Evolutionary conservation across 2,113 vertebrate genomes (phyloP).

Genomic region (Menidia beryllina): DNA sequence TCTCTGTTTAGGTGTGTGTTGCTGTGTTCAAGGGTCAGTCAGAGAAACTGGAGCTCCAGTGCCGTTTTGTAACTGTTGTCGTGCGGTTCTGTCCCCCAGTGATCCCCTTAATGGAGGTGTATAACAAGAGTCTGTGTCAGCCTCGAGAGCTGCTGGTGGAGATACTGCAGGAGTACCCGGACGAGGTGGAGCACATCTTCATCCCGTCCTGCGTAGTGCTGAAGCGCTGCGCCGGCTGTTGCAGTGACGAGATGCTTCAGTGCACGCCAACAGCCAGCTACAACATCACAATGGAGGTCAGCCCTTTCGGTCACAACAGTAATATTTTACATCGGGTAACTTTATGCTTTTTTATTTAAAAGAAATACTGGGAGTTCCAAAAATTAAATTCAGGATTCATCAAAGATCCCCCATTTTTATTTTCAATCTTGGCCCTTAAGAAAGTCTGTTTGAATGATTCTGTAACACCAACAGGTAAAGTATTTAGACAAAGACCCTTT

Average conservation of each 20-base stretch:
- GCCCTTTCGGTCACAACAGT: neutral
- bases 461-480: neutral
- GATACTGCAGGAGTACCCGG: conserved; percentile 96
- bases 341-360: conserved; percentile 26
- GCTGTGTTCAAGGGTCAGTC: neutral
- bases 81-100: conserved; percentile 77
- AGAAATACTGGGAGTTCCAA: neutral
- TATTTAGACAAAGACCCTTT: neutral
- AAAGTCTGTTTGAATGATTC: neutral
- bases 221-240: conserved; percentile 94
- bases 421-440: neutral
- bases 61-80: conserved; percentile 36
- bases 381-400: no score
- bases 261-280: conserved; percentile 88
- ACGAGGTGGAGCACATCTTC: conserved; percentile 96
- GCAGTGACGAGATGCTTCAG: conserved; percentile 92
- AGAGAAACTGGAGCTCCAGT: conserved; percentile 7
- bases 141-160: conserved; percentile 95
- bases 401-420: conserved; percentile 5
- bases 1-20: conserved; percentile 23
- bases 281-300: conserved; percentile 97
- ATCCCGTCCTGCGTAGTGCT: conserved; percentile 96
- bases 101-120: conserved; percentile 94
- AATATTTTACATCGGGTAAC: neutral
- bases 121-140: conserved; percentile 91